phyloP scores from a whole-genome alignment of 1,140 invertebrate genomes.

The Brevipalpus yothersi region DNA sequence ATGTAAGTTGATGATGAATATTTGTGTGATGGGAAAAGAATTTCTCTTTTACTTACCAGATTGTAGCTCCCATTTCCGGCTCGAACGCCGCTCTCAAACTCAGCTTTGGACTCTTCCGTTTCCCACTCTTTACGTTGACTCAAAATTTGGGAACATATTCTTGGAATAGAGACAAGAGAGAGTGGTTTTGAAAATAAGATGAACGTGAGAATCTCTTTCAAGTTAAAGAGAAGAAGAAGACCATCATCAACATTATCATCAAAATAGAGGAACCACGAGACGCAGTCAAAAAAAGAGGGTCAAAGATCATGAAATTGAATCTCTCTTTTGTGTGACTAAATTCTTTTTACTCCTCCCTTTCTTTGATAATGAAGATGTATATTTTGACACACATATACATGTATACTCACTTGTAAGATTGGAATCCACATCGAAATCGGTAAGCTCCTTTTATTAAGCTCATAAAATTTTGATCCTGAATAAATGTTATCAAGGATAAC shows the following conservation, averaged over 20 bases:
- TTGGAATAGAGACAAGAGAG: too few relatives aligned
- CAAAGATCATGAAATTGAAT: neutral
- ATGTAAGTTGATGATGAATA: neutral
- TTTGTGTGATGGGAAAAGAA: neutral
- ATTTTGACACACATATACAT: constrained; percentile 1
- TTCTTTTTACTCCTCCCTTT: too few relatives aligned
- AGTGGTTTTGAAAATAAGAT: too few relatives aligned
- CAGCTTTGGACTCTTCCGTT: constrained; percentile 28
- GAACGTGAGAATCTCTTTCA: neutral
- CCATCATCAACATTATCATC: too few relatives aligned
- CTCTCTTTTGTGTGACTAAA: too few relatives aligned
- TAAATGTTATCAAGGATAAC: constrained; percentile 64
- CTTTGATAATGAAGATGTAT: too few relatives aligned
- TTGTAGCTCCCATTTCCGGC: constrained; percentile 82
- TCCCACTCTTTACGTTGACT: constrained; percentile 44
- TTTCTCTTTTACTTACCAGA: constrained; percentile 28
- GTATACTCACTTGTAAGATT: constrained; percentile 58
- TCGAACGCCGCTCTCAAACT: constrained; percentile 77
- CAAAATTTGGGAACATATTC: constrained; percentile 40
- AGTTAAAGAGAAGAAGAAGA: neutral
- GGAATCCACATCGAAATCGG: constrained; percentile 71
- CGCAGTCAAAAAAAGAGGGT: too few relatives aligned
- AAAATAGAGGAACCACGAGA: too few relatives aligned
- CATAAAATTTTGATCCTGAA: constrained; percentile 79
- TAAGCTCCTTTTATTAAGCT: constrained; percentile 79